phyloP scores from a whole-genome alignment of 2,113 vertebrate genomes.

The Bujurquina vittata region DNA sequence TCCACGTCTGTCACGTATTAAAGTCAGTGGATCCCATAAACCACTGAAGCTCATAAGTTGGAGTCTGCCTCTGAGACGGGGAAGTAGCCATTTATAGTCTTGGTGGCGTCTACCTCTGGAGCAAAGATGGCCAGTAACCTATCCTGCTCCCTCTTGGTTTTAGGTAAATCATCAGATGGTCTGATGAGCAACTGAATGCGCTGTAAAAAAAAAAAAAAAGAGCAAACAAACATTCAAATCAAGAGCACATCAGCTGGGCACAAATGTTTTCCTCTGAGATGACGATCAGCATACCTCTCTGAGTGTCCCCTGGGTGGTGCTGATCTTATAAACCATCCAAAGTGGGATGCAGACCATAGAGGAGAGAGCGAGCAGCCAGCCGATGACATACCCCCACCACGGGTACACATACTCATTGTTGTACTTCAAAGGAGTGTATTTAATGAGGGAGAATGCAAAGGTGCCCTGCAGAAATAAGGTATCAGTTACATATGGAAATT shows the following conservation, averaged over 20 bases:
- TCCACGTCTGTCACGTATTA: not conserved
- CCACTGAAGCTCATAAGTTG: slow-evolving; percentile 52
- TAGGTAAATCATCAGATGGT: slow-evolving; percentile 77
- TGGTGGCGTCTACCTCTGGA: slow-evolving; percentile 37
- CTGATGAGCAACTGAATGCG: slow-evolving; percentile 73
- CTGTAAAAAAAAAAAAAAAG: slow-evolving; percentile 35
- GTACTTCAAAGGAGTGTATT: slow-evolving; percentile 90
- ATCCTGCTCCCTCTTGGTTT: slow-evolving; percentile 80
- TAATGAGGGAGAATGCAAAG: slow-evolving; percentile 92
- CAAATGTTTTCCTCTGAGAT: not conserved
- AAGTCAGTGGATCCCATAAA: not conserved
- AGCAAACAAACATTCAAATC: not conserved
- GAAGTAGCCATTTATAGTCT: slow-evolving; percentile 62
- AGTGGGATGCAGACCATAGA: slow-evolving; percentile 91
- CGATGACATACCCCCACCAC: slow-evolving; percentile 86
- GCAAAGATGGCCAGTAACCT: slow-evolving; percentile 74
- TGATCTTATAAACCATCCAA: slow-evolving; percentile 81
- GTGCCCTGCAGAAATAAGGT: slow-evolving; percentile 78
- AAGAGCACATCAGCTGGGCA: not conserved
- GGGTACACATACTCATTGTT: slow-evolving; percentile 91
- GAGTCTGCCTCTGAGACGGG: slow-evolving; percentile 71
- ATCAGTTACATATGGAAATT: not conserved
- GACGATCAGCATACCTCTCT: slow-evolving; percentile 80
- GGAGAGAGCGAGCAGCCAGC: slow-evolving; percentile 90
- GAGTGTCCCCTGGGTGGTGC: slow-evolving; percentile 85